Percentiles rank a stretch among this genome's conserved stretches.
Evolutionary conservation across 30 jellyfish, hydroid and myxozoan species (phyloP).

Genomic region (Nemopilema nomurai): DNA sequence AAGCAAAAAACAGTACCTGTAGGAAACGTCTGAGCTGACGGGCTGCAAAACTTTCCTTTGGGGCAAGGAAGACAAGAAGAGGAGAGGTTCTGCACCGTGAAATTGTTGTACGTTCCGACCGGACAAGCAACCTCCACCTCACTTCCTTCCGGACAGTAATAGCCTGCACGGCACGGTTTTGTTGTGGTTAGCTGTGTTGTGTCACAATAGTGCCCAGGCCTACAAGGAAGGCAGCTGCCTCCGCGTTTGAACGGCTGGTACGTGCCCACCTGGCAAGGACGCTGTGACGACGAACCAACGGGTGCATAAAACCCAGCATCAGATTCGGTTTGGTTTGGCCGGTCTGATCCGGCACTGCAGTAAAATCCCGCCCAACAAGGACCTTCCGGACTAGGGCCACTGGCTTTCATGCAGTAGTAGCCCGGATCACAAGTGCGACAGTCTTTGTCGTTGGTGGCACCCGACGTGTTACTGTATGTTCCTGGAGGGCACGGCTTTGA

Average conservation of each 20-base stretch:
- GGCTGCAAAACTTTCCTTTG: constrained; percentile 84
- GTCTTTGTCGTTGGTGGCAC: constrained; percentile 97
- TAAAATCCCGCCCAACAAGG: constrained; percentile 96
- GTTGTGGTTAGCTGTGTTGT: constrained; percentile 73
- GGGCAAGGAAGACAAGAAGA: constrained; percentile 94
- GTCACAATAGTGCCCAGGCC: constrained; percentile 88
- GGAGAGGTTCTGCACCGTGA: constrained; percentile 70
- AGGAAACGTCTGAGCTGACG: constrained; percentile 91
- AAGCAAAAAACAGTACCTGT: constrained; percentile 64
- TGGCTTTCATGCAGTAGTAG: constrained; percentile 92
- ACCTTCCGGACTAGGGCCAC: constrained; percentile 99
- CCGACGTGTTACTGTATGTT: constrained; percentile 93
- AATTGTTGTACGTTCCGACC: constrained; percentile 94
- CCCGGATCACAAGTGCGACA: constrained; percentile 99
- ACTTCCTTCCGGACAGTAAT: constrained; percentile 97
- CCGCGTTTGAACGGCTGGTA: constrained; percentile 85
- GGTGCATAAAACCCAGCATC: constrained; percentile 96
- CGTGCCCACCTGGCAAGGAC: constrained; percentile 98
- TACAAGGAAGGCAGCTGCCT: constrained; percentile 91
- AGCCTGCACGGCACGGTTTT: constrained; percentile 88
- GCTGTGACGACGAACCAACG: constrained; percentile 88
- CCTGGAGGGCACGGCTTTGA: constrained; percentile 98
- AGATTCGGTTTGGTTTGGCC: constrained; percentile 84
- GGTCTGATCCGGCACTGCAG: constrained; percentile 86
- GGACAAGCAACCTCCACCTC: constrained; percentile 95